Conservation (phyloP, 2,888 invertebrate genomes). For the Aethes cnicana region DNA sequence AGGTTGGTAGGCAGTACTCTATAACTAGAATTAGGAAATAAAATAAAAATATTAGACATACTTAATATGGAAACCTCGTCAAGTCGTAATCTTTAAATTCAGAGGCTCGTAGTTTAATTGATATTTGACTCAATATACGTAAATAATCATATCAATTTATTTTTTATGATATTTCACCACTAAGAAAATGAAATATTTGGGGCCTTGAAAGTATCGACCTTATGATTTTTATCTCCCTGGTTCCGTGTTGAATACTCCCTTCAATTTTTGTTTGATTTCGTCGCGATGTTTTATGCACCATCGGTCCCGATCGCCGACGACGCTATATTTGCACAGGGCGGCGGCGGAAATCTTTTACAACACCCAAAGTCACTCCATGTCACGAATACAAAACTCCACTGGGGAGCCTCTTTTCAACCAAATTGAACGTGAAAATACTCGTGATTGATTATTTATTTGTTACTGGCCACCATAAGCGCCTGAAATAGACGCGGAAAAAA, state of each 20-base stretch:
- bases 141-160: too few species aligned
- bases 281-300: conserved; percentile 68
- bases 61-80: too few species aligned
- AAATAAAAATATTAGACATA: too few species aligned
- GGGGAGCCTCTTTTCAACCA: conserved; percentile 42
- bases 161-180: too few species aligned
- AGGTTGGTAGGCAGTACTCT: too few species aligned
- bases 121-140: too few species aligned
- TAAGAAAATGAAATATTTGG: too few species aligned
- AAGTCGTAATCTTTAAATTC: too few species aligned
- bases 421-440: conserved; percentile 51
- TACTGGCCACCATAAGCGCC: background rate
- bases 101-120: too few species aligned
- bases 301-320: conserved; percentile 55
- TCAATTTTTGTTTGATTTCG: conserved; percentile 51
- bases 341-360: conserved; percentile 36
- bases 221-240: background rate
- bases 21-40: too few species aligned
- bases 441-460: conserved; percentile 29
- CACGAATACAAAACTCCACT: conserved; percentile 58
- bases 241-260: conserved; percentile 38
- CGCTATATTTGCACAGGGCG: conserved; percentile 62
- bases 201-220: too few species aligned
- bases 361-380: conserved; percentile 41
- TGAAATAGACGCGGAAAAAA: too few species aligned